These are phyloP conservation scores for Rhamphomyia laevipes DNA, from an alignment of 2,888 invertebrate genomes.

Conservation along the genomic window DNA sequence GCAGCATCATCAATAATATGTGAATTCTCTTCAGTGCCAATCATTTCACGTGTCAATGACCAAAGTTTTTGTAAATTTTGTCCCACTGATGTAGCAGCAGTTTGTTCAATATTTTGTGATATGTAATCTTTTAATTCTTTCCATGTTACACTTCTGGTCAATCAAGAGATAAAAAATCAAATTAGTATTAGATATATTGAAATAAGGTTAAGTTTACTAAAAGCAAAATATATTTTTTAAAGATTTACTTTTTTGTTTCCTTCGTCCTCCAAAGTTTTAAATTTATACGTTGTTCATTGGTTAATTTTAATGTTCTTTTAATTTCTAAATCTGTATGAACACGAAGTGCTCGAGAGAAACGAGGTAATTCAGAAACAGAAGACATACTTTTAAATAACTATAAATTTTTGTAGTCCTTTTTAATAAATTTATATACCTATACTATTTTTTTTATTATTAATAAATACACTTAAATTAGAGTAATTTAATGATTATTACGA, in stretches of 20 bases:
- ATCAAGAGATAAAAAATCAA: conserved; percentile 7
- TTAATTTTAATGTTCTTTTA: conserved; percentile 22
- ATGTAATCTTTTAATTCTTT: conserved; percentile 40
- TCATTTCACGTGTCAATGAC: conserved; percentile 35
- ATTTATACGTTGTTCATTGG: conserved; percentile 12
- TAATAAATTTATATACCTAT: too few relatives aligned
- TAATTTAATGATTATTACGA: too few relatives aligned
- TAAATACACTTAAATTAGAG: too few relatives aligned
- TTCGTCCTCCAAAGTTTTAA: conserved; percentile 12
- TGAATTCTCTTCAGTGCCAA: conserved; percentile 43
- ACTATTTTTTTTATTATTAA: too few relatives aligned
- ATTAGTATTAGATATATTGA: too few relatives aligned
- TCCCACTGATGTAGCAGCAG: conserved; percentile 12
- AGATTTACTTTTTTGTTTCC: conserved; percentile 12
- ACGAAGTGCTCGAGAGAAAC: conserved; percentile 52
- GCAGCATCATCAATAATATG: conserved; percentile 52
- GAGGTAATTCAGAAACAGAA: conserved; percentile 36
- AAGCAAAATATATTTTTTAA: conserved; percentile 6
- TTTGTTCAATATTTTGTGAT: conserved; percentile 30
- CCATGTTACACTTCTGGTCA: conserved; percentile 35
- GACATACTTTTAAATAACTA: too few relatives aligned
- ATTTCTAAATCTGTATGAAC: conserved; percentile 47
- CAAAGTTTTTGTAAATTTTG: conserved; percentile 32
- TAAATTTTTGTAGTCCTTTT: too few relatives aligned
- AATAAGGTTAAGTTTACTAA: too few relatives aligned